Conservation (phyloP, 2,888 invertebrate species). For the Watsonalla cultraria region DNA sequence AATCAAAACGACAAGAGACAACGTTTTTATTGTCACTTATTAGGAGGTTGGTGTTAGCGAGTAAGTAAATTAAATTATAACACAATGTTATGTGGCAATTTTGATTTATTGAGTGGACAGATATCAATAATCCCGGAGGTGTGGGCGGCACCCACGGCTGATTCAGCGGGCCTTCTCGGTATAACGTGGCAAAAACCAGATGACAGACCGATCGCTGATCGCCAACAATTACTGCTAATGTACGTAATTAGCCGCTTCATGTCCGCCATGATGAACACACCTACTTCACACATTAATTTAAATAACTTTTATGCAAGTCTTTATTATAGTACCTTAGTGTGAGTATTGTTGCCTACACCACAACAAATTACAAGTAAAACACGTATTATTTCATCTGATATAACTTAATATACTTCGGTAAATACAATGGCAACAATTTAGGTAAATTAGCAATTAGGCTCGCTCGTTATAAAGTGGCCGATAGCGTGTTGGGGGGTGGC, state of each 20-base stretch:
- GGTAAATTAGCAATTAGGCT: not conserved
- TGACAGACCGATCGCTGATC: constrained; percentile 28
- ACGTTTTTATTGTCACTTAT: no score
- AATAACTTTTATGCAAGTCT: not conserved
- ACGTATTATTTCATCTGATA: no score
- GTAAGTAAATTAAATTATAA: not conserved
- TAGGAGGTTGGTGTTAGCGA: no score
- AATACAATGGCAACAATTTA: not conserved
- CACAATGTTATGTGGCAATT: not conserved
- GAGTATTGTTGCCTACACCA: no score
- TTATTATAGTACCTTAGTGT: no score
- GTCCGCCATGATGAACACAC: constrained; percentile 10
- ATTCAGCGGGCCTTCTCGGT: constrained; percentile 26
- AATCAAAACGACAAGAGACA: no score
- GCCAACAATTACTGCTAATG: constrained; percentile 26
- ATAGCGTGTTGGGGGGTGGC: constrained; percentile 11
- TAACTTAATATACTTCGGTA: no score
- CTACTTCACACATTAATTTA: not conserved
- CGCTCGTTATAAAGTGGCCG: not conserved
- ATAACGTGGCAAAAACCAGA: constrained; percentile 17
- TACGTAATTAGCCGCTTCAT: constrained; percentile 19
- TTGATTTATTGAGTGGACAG: not conserved
- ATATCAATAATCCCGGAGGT: constrained; percentile 16
- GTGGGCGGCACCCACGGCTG: constrained; percentile 40
- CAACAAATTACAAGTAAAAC: no score